Percentiles rank a stretch among this genome's conserved stretches.
phyloP scores from a whole-genome alignment of 2,888 invertebrate species.

The Notodonta ziczac region DNA sequence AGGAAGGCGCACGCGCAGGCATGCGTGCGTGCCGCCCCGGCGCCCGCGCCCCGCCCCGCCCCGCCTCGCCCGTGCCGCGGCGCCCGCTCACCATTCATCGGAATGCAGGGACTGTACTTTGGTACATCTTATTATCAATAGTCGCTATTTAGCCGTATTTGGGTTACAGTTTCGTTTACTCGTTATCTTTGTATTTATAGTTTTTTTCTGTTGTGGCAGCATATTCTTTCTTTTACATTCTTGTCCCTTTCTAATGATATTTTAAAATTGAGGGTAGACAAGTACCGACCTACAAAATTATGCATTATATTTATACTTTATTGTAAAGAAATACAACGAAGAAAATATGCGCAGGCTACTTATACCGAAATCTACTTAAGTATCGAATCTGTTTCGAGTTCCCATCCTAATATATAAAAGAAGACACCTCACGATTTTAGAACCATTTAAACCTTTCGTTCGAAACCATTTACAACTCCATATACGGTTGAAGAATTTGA shows the following conservation, averaged over 20 bases:
- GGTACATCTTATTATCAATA: constrained; percentile 70
- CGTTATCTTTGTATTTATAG: constrained; percentile 25
- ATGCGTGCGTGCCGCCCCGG: constrained; percentile 57
- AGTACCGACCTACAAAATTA: too few relatives aligned
- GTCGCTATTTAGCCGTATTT: constrained; percentile 61
- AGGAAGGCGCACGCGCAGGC: constrained; percentile 72
- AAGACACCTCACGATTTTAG: constrained; percentile 16
- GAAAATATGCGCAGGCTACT: too few relatives aligned
- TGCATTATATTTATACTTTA: too few relatives aligned
- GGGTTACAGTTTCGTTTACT: constrained; percentile 41
- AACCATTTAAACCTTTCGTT: constrained; percentile 31
- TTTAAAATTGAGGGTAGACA: too few relatives aligned
- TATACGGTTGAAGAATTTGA: constrained; percentile 53
- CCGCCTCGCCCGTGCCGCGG: constrained; percentile 31
- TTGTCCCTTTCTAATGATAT: too few relatives aligned
- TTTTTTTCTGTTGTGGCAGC: constrained; percentile 7
- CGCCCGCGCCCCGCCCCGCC: constrained; percentile 28
- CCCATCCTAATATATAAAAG: constrained; percentile 5
- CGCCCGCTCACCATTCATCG: constrained; percentile 70
- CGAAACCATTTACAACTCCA: constrained; percentile 42
- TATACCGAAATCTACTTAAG: too few relatives aligned
- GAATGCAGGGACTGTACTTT: constrained; percentile 74
- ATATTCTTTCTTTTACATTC: background rate
- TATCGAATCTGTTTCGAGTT: constrained; percentile 1
- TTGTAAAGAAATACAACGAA: too few relatives aligned